phyloP scores from a whole-genome alignment of 2,797 vertebrate genomes.

The Chloroceryle inda region DNA sequence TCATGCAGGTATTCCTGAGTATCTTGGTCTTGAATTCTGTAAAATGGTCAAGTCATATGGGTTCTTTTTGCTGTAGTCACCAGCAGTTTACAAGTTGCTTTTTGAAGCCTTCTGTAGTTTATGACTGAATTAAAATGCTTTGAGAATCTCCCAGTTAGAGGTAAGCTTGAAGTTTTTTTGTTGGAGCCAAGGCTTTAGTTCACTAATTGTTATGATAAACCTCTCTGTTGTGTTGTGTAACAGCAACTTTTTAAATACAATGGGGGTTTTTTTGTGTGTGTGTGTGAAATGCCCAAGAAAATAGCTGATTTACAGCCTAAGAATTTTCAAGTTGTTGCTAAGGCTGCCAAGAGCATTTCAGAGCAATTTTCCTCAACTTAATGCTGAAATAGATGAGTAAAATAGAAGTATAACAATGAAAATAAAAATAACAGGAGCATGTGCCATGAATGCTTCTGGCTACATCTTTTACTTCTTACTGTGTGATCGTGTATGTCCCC shows the following conservation, averaged over 20 bases:
- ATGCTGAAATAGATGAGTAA: background rate
- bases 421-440: background rate
- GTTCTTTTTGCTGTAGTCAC: background rate
- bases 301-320: background rate
- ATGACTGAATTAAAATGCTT: background rate
- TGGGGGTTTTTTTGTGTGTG: background rate
- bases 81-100: background rate
- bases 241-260: background rate
- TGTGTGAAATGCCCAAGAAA: background rate
- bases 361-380: background rate
- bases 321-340: background rate
- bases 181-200: background rate
- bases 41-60: background rate
- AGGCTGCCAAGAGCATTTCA: background rate
- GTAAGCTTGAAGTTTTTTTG: background rate
- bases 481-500: background rate
- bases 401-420: background rate
- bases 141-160: background rate
- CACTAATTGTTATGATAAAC: background rate
- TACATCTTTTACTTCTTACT: background rate
- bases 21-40: background rate
- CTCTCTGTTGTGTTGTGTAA: background rate
- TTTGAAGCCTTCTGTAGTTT: background rate
- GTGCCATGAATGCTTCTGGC: rapidly evolving
- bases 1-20: constrained; percentile 89